A percentile compares a stretch with the other conserved stretches of the same genome.
These are phyloP conservation scores for Andrena marginata DNA, from an alignment of 2,888 invertebrate species.

Conservation along the genomic window DNA sequence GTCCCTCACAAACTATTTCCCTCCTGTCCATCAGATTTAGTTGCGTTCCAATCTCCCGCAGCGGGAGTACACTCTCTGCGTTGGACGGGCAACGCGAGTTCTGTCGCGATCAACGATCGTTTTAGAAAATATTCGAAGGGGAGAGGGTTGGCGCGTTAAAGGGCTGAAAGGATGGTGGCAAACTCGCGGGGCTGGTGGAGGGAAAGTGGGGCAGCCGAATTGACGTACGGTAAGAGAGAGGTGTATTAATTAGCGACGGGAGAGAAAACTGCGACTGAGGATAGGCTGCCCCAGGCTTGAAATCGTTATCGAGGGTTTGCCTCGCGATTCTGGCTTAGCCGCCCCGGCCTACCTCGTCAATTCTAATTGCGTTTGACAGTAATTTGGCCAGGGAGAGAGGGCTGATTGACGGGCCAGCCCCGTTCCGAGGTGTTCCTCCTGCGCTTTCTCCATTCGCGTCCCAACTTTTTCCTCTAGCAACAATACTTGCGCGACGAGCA, in stretches of 20 bases:
- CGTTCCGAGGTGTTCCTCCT: conserved; percentile 48
- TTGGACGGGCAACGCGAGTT: too few relatives aligned
- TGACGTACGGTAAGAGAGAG: conserved; percentile 63
- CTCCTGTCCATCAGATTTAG: too few relatives aligned
- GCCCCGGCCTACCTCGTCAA: conserved; percentile 70
- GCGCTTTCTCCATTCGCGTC: conserved; percentile 31
- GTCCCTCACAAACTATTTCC: too few relatives aligned
- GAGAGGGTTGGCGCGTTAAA: too few relatives aligned
- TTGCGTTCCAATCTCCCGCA: too few relatives aligned
- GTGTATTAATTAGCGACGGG: conserved; percentile 73
- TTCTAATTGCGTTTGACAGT: conserved; percentile 80
- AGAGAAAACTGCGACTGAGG: conserved; percentile 70
- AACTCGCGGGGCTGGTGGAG: conserved; percentile 5
- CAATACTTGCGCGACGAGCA: conserved; percentile 34
- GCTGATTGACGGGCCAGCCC: conserved; percentile 67
- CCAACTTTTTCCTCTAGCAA: conserved; percentile 35
- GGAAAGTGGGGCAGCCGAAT: conserved; percentile 45
- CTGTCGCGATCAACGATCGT: too few relatives aligned
- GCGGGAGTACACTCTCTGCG: too few relatives aligned
- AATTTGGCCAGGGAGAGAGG: conserved; percentile 72
- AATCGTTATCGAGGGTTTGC: conserved; percentile 77
- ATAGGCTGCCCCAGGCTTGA: conserved; percentile 66
- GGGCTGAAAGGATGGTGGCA: background rate
- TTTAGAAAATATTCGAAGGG: too few relatives aligned
- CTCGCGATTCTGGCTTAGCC: conserved; percentile 69